Conservation (phyloP, 1,140 invertebrate genomes). For the Bacillus rossius region DNA sequence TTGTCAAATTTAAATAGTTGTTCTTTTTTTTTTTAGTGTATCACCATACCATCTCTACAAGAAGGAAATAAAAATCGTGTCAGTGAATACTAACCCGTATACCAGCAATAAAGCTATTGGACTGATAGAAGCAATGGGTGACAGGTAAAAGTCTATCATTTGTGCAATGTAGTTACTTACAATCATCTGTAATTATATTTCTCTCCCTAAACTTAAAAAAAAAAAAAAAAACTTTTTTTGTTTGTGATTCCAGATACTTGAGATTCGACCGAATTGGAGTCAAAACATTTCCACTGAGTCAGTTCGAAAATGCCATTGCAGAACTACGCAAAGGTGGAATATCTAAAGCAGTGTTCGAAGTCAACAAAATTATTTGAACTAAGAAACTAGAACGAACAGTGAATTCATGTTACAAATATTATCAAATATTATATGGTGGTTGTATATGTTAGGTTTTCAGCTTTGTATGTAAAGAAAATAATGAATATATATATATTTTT, state of each 20-base stretch:
- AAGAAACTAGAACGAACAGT: too few relatives aligned
- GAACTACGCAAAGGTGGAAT: conserved; percentile 51
- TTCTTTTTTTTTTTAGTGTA: conserved; percentile 43
- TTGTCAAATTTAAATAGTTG: too few relatives aligned
- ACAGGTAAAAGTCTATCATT: conserved; percentile 37
- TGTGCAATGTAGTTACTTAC: too few relatives aligned
- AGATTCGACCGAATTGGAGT: conserved; percentile 58
- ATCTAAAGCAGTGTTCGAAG: conserved; percentile 60
- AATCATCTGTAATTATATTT: too few relatives aligned
- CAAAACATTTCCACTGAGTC: conserved; percentile 49
- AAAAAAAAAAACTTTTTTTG: too few relatives aligned
- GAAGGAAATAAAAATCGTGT: conserved; percentile 57
- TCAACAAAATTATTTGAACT: background rate
- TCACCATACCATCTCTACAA: conserved; percentile 53
- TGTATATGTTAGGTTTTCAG: too few relatives aligned
- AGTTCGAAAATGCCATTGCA: conserved; percentile 52
- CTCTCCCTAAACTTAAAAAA: too few relatives aligned
- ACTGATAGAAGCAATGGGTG: conserved; percentile 54
- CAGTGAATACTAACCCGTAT: conserved; percentile 61
- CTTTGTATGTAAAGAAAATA: too few relatives aligned
- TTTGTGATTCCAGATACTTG: conserved; percentile 47
- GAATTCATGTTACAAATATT: too few relatives aligned
- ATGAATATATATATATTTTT: too few relatives aligned
- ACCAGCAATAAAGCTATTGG: conserved; percentile 56
- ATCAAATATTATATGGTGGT: too few relatives aligned